Evolutionary conservation across 2,797 vertebrate genomes (phyloP), one percentile per base, ranked within the genome.

Genomic region (Eurystomus glaucurus): DNA sequence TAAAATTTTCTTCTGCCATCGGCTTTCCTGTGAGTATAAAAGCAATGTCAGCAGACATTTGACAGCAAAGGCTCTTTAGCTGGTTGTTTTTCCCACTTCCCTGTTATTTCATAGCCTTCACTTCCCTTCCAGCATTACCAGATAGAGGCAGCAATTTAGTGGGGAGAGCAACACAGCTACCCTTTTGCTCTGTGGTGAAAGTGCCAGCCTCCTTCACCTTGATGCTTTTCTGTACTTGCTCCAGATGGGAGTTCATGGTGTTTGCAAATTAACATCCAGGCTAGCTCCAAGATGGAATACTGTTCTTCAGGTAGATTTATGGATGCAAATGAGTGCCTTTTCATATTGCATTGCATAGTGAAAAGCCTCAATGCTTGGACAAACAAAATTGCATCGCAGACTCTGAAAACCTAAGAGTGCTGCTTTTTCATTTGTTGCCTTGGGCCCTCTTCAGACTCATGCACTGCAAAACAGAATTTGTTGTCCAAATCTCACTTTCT

Each of bases 11-110:
- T 70, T 93, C 79, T 85, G 60, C 77, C 51, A 33, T 80, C 12
- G 6, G 21, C 39, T 96, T 92, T 91, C 45, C 54, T 90, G 18
- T 92, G 64, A 90, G 87, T 55, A 85, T 12, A 54, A 76, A 94
- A 92, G 29, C 10, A 57, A 26, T 45, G 26, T 78, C 60, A 94
- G 43, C 41, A 95, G 86, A 37, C 1, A 66, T 84, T 78, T 91
- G 77, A 71, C 57, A 92, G 28, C 41, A 93, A 76, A 75, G 11
- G 15, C 37, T 94, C 35, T 55, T 21, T 72, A 90, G 57, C 29
- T 66, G 26, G 9, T 16, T 60, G 3, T 8, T 95, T 92, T 89
- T 33, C 9, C 18, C 29, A 29, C 21, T 86, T 85, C 11, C 19
- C 20, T 69, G 31, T 26, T 83, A 14, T 83, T 88, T 81, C 48